A percentile compares a stretch with the other conserved stretches of the same genome.
Conservation (phyloP, 2,113 vertebrate species). For the Nymphicus hollandicus region DNA sequence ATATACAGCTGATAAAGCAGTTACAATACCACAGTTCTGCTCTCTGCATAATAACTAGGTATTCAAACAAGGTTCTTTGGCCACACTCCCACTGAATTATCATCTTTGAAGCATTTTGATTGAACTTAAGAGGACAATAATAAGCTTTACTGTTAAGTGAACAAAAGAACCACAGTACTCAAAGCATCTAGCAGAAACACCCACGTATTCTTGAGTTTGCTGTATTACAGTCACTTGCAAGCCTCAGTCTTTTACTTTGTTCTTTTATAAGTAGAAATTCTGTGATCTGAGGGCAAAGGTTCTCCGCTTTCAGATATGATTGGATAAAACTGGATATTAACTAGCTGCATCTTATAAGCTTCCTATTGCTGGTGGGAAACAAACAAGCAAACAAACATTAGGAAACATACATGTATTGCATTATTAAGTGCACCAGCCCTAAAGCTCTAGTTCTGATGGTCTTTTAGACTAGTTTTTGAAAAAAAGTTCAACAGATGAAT, state of each 20-base stretch:
- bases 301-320: background rate
- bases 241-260: background rate
- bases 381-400: background rate
- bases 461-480: background rate
- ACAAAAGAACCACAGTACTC: background rate
- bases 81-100: slow-evolving; percentile 12
- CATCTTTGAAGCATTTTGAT: slow-evolving; percentile 1
- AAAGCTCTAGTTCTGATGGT: background rate
- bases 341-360: background rate
- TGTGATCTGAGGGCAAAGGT: background rate
- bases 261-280: background rate
- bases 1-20: background rate
- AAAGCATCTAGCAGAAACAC: background rate
- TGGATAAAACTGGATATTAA: background rate
- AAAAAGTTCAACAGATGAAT: background rate
- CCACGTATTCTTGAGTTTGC: background rate
- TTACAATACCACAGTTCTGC: background rate
- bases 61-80: background rate
- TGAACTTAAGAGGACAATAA: background rate
- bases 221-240: background rate
- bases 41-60: slow-evolving; percentile 5
- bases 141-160: background rate
- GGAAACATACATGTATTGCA: background rate
- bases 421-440: background rate
- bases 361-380: background rate